Conservation (phyloP, 2,113 vertebrate genomes). For the Herpetotheres cachinnans region DNA sequence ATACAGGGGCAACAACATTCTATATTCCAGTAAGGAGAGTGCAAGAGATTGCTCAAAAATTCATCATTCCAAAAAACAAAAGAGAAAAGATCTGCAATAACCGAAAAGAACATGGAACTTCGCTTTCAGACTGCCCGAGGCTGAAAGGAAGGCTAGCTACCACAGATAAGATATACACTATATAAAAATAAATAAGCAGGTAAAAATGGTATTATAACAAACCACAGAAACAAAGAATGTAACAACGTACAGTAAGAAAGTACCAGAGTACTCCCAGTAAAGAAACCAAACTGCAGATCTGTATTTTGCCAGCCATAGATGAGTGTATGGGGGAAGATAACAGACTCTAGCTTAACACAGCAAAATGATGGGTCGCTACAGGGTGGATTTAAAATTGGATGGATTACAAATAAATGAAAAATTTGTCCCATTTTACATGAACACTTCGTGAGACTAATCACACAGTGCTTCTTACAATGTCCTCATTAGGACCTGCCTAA, state of each 20-base stretch:
- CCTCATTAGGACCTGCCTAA: neutral
- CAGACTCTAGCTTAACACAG: neutral
- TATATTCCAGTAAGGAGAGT: neutral
- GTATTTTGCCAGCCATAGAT: neutral
- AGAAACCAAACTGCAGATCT: neutral
- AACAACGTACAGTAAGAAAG: neutral
- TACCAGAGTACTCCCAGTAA: neutral
- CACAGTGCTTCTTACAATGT: neutral
- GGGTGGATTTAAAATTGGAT: neutral
- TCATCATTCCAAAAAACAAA: neutral
- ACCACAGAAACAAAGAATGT: neutral
- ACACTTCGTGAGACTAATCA: neutral
- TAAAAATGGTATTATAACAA: neutral
- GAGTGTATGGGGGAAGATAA: neutral
- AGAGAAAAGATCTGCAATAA: neutral
- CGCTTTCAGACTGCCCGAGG: neutral
- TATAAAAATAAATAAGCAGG: neutral
- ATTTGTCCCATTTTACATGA: neutral
- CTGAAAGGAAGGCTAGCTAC: neutral
- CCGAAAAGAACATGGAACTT: neutral
- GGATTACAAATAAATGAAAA: neutral
- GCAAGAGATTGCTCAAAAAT: neutral
- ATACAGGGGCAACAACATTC: neutral
- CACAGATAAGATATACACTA: neutral
- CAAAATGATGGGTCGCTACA: neutral